phyloP scores from a whole-genome alignment of 2,113 vertebrate genomes.

The Trematomus loennbergii region DNA sequence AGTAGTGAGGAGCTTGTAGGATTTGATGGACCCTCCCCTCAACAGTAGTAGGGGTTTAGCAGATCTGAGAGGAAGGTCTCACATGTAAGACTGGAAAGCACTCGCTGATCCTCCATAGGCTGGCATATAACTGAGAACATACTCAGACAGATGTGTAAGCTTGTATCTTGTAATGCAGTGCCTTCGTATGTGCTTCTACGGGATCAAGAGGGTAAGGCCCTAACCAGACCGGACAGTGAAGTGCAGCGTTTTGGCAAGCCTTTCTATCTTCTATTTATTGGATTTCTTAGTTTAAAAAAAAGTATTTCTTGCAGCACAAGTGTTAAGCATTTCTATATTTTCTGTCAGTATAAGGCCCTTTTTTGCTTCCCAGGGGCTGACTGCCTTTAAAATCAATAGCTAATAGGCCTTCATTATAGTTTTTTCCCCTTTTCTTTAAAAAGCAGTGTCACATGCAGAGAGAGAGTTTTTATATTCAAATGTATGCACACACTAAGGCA shows the following conservation, averaged over 20 bases:
- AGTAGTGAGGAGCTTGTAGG: not conserved
- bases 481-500: no score
- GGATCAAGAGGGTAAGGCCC: conserved; percentile 4
- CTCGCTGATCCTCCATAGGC: not conserved
- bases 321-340: not conserved
- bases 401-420: no score
- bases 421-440: no score
- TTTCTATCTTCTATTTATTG: not conserved
- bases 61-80: conserved; percentile 29
- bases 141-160: conserved; percentile 14
- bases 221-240: not conserved
- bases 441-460: no score
- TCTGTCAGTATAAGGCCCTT: not conserved
- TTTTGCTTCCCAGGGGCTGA: not conserved
- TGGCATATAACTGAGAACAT: conserved; percentile 13
- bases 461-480: no score
- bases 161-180: conserved; percentile 30
- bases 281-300: conserved; percentile 1
- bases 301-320: not conserved
- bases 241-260: no score
- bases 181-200: not conserved
- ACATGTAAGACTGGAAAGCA: not conserved
- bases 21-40: not conserved
- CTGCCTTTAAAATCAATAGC: no score
- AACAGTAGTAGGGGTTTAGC: conserved; percentile 5